Base-by-base conservation (phyloP, 2,888 invertebrate genomes). In the Agonopterix alstromeriana region DNA sequence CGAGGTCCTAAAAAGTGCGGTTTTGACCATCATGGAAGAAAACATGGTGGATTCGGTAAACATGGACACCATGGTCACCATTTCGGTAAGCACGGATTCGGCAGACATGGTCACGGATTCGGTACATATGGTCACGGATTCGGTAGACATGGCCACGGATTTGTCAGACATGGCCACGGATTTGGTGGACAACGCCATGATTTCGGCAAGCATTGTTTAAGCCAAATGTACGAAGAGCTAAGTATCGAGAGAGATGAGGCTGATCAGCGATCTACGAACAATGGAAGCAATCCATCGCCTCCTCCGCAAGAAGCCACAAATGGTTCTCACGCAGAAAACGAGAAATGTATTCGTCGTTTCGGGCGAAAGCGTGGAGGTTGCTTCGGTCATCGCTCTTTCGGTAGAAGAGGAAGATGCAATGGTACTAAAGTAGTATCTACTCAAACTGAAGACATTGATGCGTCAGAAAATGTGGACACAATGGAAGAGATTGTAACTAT, bases 21-120 rank as follows among this genome's bases (percentile, higher is more conserved):
- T n/a, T 40, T 11, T 46, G 35, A 40, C 9, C 45, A 36, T 45
- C 4, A 27, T n/a, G n/a, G 10, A 27, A 9, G 10, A 8, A 35
- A 50, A 17, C 55, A 56, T 36, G 49, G 17, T 36, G 36, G 35
- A 43, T 52, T 55, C 10, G 52, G 52, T 10, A 55, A 53, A 40
- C 51, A 53, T 46, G 61, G 58, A 4, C 58, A 53, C 2, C 56
- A 55, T 46, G 55, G 59, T 35, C 14, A 42, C 5, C 35, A 35
- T 38, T 42, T 14, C n/a, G 47, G 47, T 10, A 38, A 11, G n/a
- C 46, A 40, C 10, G 35, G 14, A 8, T 43, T 43, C 10, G 35
- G 43, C 4, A 43, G n/a, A 43, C 50, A 47, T 17, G 47, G 41
- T 8, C 45, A 42, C 17, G 47, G 52, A 9, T 45, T 38, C 14